A percentile compares a stretch with the other conserved stretches of the same genome.
These are phyloP conservation scores for Diadegma fenestrale DNA, from an alignment of 2,888 invertebrate species.

Conservation along the genomic window DNA sequence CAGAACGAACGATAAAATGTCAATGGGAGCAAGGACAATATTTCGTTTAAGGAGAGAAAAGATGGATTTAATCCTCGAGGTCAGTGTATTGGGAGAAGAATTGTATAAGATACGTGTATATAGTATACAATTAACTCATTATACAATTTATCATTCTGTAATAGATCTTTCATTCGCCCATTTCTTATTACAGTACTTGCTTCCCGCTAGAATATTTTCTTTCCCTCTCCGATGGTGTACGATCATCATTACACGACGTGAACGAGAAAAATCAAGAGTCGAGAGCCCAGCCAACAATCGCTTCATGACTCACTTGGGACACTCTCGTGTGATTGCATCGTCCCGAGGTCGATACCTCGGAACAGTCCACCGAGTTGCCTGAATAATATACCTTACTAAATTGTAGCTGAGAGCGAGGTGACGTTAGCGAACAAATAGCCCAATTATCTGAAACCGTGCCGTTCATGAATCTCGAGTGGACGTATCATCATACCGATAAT, in stretches of 20 bases:
- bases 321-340: slow-evolving; percentile 31
- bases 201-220: slow-evolving; percentile 44
- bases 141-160: slow-evolving; percentile 62
- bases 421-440: slow-evolving; percentile 66
- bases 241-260: slow-evolving; percentile 54
- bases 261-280: slow-evolving; percentile 33
- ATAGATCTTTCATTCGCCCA: slow-evolving; percentile 57
- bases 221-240: slow-evolving; percentile 60
- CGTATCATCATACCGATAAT: slow-evolving; percentile 60
- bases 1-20: slow-evolving; percentile 41
- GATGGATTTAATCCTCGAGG: slow-evolving; percentile 62
- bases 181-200: slow-evolving; percentile 48
- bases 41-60: slow-evolving; percentile 43
- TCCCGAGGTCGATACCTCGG: slow-evolving; percentile 43
- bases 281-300: slow-evolving; percentile 57
- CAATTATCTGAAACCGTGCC: slow-evolving; percentile 67
- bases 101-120: slow-evolving; percentile 22
- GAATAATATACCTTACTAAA: slow-evolving; percentile 60
- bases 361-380: slow-evolving; percentile 43
- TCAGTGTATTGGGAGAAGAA: slow-evolving; percentile 48
- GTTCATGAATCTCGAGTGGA: slow-evolving; percentile 38
- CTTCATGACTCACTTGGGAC: slow-evolving; percentile 60
- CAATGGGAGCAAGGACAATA: slow-evolving; percentile 55
- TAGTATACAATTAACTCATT: slow-evolving; percentile 57
- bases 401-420: slow-evolving; percentile 64